Conservation (phyloP, 1,140 invertebrate species). For the Piezodorus guildinii region DNA sequence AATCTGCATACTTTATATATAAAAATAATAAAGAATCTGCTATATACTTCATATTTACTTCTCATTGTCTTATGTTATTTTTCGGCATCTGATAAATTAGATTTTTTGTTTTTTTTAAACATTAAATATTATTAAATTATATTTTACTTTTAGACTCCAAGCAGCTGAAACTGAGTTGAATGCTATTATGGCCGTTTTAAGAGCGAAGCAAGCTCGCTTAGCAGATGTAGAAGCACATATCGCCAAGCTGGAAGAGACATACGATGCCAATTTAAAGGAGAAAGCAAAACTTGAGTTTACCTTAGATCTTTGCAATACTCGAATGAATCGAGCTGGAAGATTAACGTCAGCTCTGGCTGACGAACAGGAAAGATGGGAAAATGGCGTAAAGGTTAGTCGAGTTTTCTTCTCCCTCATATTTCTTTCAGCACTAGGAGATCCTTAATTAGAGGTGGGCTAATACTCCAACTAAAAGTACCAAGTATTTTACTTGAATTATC, state of each 20-base stretch:
- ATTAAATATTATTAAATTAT: no score
- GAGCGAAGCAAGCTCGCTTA: slow-evolving; percentile 68
- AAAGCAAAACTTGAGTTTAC: slow-evolving; percentile 45
- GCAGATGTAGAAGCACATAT: slow-evolving; percentile 53
- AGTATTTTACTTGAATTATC: no score
- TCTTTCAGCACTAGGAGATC: no score
- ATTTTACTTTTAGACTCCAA: slow-evolving; percentile 44
- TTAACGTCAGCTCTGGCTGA: slow-evolving; percentile 73
- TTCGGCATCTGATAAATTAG: no score
- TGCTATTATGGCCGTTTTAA: slow-evolving; percentile 57
- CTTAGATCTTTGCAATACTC: slow-evolving; percentile 60
- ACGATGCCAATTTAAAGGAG: slow-evolving; percentile 46
- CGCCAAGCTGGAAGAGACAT: slow-evolving; percentile 53
- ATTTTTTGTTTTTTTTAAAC: no score
- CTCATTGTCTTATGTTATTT: no score
- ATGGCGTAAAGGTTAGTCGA: slow-evolving; percentile 48
- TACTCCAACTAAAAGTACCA: no score
- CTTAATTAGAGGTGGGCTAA: no score
- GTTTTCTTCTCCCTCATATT: no score
- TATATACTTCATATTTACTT: no score
- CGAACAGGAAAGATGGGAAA: slow-evolving; percentile 71
- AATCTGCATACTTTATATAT: no score
- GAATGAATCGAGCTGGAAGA: slow-evolving; percentile 65
- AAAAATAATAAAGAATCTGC: no score
- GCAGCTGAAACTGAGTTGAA: slow-evolving; percentile 29